Conservation (phyloP, 2,888 invertebrate genomes). For the Synergus umbraculus region DNA sequence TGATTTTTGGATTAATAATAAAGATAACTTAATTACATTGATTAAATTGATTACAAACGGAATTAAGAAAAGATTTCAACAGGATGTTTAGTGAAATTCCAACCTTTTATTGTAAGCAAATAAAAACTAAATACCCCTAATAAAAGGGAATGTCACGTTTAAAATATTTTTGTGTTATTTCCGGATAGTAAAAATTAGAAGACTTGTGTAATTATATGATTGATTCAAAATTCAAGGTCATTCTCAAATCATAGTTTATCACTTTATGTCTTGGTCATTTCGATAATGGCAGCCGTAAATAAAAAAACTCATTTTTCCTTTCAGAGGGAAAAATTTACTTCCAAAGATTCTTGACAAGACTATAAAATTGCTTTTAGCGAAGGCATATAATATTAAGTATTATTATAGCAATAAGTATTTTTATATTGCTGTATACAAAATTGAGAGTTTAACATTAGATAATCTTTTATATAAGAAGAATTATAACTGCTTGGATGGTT, state of each 20-base stretch:
- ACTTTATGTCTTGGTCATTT: neutral
- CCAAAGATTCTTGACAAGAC: neutral
- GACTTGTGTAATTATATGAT: neutral
- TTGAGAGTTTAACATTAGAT: neutral
- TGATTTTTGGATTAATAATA: too few species aligned
- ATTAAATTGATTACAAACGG: neutral
- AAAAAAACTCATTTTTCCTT: neutral
- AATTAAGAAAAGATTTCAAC: neutral
- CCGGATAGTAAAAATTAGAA: neutral
- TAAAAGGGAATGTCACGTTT: neutral
- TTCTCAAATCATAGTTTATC: neutral
- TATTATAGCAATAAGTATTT: neutral
- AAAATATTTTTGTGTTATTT: neutral
- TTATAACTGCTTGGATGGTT: neutral
- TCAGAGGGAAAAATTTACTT: neutral
- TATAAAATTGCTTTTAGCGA: neutral
- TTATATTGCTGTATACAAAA: neutral
- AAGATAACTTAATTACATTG: too few species aligned
- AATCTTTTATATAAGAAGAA: neutral
- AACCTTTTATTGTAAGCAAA: neutral
- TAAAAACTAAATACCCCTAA: neutral
- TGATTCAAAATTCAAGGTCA: neutral
- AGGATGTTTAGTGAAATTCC: neutral
- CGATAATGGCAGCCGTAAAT: neutral
- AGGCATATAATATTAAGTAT: neutral